These are phyloP conservation scores for Cyrtodaria siliqua DNA, from an alignment of 2,888 invertebrate genomes.

Conservation along the genomic window DNA sequence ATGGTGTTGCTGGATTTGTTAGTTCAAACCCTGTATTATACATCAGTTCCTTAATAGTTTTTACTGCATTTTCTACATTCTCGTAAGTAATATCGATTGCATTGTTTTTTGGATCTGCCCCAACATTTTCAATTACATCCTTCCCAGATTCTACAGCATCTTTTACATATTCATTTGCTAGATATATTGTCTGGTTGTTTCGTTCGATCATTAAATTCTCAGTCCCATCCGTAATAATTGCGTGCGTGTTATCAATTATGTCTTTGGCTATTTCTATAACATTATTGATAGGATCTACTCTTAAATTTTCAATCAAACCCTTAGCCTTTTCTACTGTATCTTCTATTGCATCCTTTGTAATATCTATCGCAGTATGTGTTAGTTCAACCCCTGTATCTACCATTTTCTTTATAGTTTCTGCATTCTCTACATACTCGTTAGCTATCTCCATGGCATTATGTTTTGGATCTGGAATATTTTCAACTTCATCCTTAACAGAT, in stretches of 20 bases:
- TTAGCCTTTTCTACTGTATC: slow-evolving; percentile 6
- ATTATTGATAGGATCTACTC: background rate
- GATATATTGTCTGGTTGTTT: no score
- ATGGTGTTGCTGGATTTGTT: no score
- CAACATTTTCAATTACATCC: no score
- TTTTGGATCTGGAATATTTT: background rate
- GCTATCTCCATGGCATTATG: background rate
- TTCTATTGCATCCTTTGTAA: background rate
- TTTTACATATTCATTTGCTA: no score
- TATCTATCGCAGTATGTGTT: slow-evolving; percentile 1
- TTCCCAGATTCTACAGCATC: slow-evolving; percentile 1
- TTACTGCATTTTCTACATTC: no score
- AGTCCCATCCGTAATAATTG: background rate
- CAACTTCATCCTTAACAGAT: background rate
- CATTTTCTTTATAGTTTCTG: no score
- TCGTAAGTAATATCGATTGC: no score
- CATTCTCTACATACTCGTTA: no score
- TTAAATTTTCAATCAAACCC: slow-evolving; percentile 5
- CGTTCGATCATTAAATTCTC: background rate
- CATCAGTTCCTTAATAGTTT: no score
- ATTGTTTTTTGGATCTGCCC: no score
- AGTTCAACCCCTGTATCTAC: background rate
- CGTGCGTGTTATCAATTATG: background rate
- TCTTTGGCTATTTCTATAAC: background rate
- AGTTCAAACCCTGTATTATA: no score